Evolutionary conservation across 2,113 vertebrate species (phyloP).

Genomic region (Phrynosoma platyrhinos): DNA sequence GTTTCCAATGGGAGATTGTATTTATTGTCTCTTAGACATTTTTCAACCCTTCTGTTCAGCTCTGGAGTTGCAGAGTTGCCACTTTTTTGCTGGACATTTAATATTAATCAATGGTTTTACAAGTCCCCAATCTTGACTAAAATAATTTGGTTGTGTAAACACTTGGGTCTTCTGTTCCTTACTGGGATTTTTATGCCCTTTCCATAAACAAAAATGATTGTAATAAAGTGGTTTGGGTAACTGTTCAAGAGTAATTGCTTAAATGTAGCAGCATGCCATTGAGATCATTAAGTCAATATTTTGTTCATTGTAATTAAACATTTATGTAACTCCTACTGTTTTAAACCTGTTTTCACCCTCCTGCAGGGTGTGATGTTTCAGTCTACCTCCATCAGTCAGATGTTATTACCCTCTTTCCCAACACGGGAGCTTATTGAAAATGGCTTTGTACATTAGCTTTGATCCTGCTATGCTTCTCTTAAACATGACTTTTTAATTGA

Average conservation of each 20-base stretch:
- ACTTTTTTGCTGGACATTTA: not conserved
- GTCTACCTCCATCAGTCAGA: constrained; percentile 50
- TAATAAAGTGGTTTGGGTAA: constrained; percentile 56
- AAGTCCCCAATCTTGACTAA: constrained; percentile 17
- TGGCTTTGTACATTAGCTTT: constrained; percentile 36
- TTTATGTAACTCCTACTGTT: constrained; percentile 60
- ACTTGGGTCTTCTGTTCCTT: not conserved
- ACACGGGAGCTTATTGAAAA: constrained; percentile 11
- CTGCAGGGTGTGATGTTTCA: constrained; percentile 55
- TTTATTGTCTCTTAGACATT: not conserved
- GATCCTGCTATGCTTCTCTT: constrained; percentile 33
- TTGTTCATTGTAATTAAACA: constrained; percentile 67
- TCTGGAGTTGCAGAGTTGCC: not conserved
- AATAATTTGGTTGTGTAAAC: constrained; percentile 37
- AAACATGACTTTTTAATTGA: constrained; percentile 25
- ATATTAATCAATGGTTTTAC: constrained; percentile 21
- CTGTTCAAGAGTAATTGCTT: constrained; percentile 58
- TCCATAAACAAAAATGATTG: constrained; percentile 53
- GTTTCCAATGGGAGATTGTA: constrained; percentile 6
- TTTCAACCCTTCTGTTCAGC: constrained; percentile 3
- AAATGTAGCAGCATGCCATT: constrained; percentile 32
- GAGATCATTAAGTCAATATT: constrained; percentile 63
- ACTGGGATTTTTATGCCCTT: constrained; percentile 42
- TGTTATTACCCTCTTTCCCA: constrained; percentile 58
- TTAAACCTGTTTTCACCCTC: constrained; percentile 59